Evolutionary conservation across 37 sponge, comb jelly and placozoan species (phyloP), one percentile per base, ranked within the genome.

Genomic region (Hormiphora californensis): DNA sequence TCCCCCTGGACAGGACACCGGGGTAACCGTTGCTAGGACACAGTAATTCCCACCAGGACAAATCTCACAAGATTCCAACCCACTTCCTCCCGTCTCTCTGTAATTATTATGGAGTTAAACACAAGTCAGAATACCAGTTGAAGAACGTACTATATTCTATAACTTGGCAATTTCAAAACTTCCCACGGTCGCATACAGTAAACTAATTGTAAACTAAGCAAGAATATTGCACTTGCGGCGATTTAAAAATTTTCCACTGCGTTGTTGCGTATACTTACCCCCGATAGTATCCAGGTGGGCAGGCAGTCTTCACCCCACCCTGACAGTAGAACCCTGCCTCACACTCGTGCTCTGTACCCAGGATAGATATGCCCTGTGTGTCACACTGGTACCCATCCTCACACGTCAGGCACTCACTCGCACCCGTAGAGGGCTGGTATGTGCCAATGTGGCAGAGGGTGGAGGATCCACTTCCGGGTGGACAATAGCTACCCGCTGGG

Each of bases 11-110:
- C 86, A 86, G 39, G 53, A 54, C 1, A 30, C 19, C 11, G 81
- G 81, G 8, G 19, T 23, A 19, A 57, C 86, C 19, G 61, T 57
- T 32, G 49, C 89, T 34, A 86, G 55, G 25, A 37, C 86, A n/a
- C 86, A 86, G 62, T 54, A 86, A 40, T 86, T 86, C 32, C 61
- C 62, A 28, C 55, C 57, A 38, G 86, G 86, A 86, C 86, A 86
- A 40, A 54, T 40, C 22, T 28, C n/a, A 57, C 86, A 86, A 5
- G 86, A 39, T 5, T 46, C 81, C 28, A 17, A 3, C 12, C 2
- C 38, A 36, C 19, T 46, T 2, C 81, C 81, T 11, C 81, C 81
- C 3, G 81, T 22, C 11, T 17, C 44, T 21, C 81, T 73, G 68
- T 21, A 25, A 19, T n/a, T n/a, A n/a, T n/a, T n/a, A n/a, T n/a